Conservation (phyloP, 2,888 invertebrate species). For the Sarcophaga caerulescens region DNA sequence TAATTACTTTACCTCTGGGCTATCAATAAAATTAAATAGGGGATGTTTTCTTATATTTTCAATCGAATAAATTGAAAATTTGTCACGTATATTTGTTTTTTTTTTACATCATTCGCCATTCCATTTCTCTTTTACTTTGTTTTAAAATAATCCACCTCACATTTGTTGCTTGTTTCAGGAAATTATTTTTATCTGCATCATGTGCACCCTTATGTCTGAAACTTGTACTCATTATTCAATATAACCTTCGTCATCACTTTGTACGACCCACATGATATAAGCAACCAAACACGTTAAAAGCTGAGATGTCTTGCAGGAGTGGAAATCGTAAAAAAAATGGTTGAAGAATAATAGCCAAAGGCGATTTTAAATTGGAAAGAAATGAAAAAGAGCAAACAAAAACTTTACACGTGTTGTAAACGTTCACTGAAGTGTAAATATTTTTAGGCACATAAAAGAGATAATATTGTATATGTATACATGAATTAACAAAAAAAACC, state of each 20-base stretch:
- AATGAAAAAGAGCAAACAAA: neutral
- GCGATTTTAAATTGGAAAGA: slow-evolving; percentile 48
- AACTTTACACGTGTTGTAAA: neutral
- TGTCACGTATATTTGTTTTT: slow-evolving; percentile 41
- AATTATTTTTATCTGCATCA: slow-evolving; percentile 42
- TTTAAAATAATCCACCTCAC: neutral
- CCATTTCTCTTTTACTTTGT: neutral
- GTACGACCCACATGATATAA: neutral
- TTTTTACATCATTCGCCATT: neutral
- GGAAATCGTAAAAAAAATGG: neutral
- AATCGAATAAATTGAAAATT: slow-evolving; percentile 42
- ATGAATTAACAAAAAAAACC: neutral
- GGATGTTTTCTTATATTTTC: neutral
- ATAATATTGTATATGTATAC: neutral
- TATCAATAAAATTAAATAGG: slow-evolving; percentile 34
- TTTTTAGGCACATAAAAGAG: too few relatives aligned
- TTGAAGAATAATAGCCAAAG: slow-evolving; percentile 42
- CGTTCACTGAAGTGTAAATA: too few relatives aligned
- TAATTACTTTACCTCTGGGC: slow-evolving; percentile 1
- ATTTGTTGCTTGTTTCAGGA: slow-evolving; percentile 50
- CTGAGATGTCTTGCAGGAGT: slow-evolving; percentile 10
- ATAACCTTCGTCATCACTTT: neutral
- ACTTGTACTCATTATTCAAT: neutral
- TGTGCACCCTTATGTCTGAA: neutral
- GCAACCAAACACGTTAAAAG: slow-evolving; percentile 21